Evolutionary conservation across 1,140 invertebrate species (phyloP), one percentile per base, ranked within the genome.

Genomic region (Heliconius nattereri): DNA sequence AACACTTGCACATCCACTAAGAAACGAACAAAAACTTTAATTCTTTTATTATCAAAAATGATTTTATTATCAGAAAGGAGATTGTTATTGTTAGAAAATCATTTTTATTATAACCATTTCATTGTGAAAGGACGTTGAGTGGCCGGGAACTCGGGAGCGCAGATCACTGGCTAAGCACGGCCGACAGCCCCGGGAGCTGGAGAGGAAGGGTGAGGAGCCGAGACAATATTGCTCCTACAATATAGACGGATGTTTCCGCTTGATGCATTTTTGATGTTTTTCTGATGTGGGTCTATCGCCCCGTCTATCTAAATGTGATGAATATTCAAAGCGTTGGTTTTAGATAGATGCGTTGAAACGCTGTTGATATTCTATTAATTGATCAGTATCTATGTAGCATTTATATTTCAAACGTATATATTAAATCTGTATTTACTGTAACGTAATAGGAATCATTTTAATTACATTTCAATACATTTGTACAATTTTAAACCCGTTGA

Each of bases 181-280:
- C 32, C 71, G 73, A 79, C 74, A 80, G 75, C 49, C 49, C 37
- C 11, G 13, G 40, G 40, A 40, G 11, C 37, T 11, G 37, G 37
- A 2, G 37, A 40, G 37, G 37, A 40, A 9, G 37, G 37, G 37
- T 3, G 37, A 11, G 37, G 37, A 40, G 9, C 11, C 40, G 37
- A 11, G 37, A 88, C 88, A 90, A 94, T 92, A 94, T 92, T 91
- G 87, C 85, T 90, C 85, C 84, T 87, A 94, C 90, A 93, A 92
- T 90, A 89, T 93, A 86, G 89, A 89, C 86, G 87, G 87, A 93
- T 92, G 90, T 93, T 94, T 94, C 93, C 93, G 93, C 92, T 91
- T 94, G 93, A 94, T 94, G 93, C 93, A 94, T 94, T 94, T 94
- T 94, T 94, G 93, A 94, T 94, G 93, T 94, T 93, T 94, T 94